Evolutionary conservation across 2,888 invertebrate species (phyloP), one percentile per base, ranked within the genome.

Genomic region (Lepidochitona cinerea): DNA sequence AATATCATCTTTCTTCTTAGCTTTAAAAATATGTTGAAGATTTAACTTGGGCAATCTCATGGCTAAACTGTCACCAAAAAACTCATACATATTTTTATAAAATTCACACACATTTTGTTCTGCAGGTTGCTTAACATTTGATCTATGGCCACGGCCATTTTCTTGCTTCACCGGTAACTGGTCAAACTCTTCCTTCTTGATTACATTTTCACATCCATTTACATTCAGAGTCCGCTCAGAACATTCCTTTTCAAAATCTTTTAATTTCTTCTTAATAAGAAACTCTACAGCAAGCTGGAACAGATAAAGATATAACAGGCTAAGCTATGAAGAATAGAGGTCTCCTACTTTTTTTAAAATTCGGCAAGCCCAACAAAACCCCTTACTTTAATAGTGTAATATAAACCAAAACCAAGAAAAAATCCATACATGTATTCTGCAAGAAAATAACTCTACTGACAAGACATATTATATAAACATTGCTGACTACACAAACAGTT

Each of bases 61-160:
- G 0, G 86, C 75, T 35, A 91, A 77, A 72, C 85, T 81, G 74
- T 90, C 90, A 29, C 90, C 91, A 82, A 90, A 90, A 74, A 84
- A 88, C 70, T 88, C 87, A 66, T 85, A 85, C 79, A 90, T 78
- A 69, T 87, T 83, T 68, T 71, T 77, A 72, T 87, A 89, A 26
- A 87, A 78, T 35, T 82, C 75, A 26, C 59, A 59, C 59, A 59
- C 26, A 18, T 59, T 59, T 29, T 37, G 49, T 33, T 33, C 33
- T 59, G n/a, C 12, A 26, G n/a, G n/a, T n/a, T n/a, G n/a, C n/a
- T n/a, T n/a, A n/a, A n/a, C n/a, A n/a, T n/a, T n/a, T n/a, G n/a
- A n/a, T n/a, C n/a, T n/a, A n/a, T n/a, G 49, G n/a, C 49, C 49
- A 49, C 49, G 49, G 49, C 49, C 18, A 18, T 18, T 2, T 26